Base-by-base conservation (phyloP, 2,113 vertebrate species). In the Engystomops pustulosus region DNA sequence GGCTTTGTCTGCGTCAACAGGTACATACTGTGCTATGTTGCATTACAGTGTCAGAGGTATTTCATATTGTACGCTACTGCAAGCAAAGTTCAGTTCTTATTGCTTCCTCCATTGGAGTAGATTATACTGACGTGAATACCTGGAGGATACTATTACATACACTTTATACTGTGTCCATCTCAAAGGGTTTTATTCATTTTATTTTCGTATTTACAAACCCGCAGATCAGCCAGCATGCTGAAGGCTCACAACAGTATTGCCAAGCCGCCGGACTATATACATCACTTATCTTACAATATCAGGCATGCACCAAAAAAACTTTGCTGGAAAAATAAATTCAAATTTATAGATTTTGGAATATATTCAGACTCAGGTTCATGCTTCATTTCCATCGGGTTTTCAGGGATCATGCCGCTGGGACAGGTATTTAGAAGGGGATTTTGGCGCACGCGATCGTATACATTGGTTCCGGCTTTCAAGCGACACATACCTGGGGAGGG, bases 1-100 rank as follows among this genome's bases (percentile, higher is more conserved):
- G 96, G 96, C 96, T 96, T 96, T 92, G 90, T 93, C 93, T 93
- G 90, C 90, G 94, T 92, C 81, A 93, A 92, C 90, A 92, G 92
- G 89, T 94, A 94, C 93, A 91, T 93, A 93, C 93, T 94, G 87
- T 92, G 91, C 92, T 93, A 92, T 94, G 94, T 89, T 95, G 93
- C 91, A 95, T 93, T 96, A 92, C 89, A 89, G 93, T 93, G 91
- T 91, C 90, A 95, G 96, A 96, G 94, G 94, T 96, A 93, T 94
- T 93, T 95, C 17, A 9, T 80, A 47, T 60, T 85, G 91, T 91
- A 84, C 62, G 87, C 84, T 77, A 68, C 60, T 71, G 80, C 45
- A 67, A 89, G 92, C 87, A 89, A 90, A 75, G 81, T 74, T 68
- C 44, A 38, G n/a, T 27, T 76, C 25, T 77, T 84, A 84, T 84